Evolutionary conservation across 2,113 vertebrate species (phyloP).

Genomic region (Sebastes schlegelii): DNA sequence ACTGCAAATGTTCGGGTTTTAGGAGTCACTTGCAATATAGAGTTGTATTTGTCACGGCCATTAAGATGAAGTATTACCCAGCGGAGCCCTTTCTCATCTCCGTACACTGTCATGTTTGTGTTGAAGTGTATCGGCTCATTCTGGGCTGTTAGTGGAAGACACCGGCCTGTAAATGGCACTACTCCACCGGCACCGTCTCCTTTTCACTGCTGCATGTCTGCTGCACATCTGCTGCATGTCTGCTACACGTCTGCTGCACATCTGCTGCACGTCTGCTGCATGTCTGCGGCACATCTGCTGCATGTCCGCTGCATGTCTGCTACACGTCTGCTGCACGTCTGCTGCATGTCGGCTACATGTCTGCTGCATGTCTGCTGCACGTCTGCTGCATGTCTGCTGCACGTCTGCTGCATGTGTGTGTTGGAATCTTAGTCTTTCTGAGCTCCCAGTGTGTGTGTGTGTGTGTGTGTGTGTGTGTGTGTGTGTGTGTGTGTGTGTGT

Average conservation of each 20-base stretch:
- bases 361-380: too few species aligned
- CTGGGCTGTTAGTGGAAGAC: slow-evolving; percentile 34
- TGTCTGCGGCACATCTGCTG: too few species aligned
- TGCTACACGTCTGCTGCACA: too few species aligned
- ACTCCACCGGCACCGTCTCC: slow-evolving; percentile 25
- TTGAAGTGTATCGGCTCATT: slow-evolving; percentile 30
- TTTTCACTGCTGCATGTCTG: slow-evolving; percentile 33
- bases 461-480: slow-evolving; percentile 35
- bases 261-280: too few species aligned
- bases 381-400: too few species aligned
- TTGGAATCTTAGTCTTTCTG: slow-evolving; percentile 48
- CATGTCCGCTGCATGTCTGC: too few species aligned
- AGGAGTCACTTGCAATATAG: slow-evolving; percentile 15
- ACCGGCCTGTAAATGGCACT: slow-evolving; percentile 49
- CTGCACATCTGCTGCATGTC: neutral
- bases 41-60: slow-evolving; percentile 40
- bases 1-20: slow-evolving; percentile 6
- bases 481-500: slow-evolving; percentile 44
- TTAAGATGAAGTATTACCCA: slow-evolving; percentile 39
- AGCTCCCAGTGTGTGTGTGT: slow-evolving; percentile 28
- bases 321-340: too few species aligned
- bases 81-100: slow-evolving; percentile 23
- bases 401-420: slow-evolving; percentile 35
- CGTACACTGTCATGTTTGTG: slow-evolving; percentile 33
- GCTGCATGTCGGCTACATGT: too few species aligned